Evolutionary conservation across 2,113 vertebrate species (phyloP).

Genomic region (Tragelaphus strepsiceros): DNA sequence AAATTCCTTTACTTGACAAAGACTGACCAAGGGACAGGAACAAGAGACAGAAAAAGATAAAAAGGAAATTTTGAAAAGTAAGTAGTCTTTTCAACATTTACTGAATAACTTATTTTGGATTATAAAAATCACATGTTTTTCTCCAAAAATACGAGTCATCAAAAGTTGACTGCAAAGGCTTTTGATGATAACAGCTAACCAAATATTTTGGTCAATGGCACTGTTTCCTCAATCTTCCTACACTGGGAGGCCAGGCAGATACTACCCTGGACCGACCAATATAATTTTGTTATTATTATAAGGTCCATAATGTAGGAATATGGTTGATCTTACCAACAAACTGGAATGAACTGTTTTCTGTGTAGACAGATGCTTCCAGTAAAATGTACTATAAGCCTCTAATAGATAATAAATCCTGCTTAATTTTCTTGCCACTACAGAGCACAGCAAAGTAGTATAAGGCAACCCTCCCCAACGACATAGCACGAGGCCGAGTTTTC

Average conservation of each 20-base stretch:
- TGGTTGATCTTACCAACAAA: neutral
- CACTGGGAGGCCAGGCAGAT: neutral
- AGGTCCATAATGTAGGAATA: neutral
- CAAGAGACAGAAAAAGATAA: neutral
- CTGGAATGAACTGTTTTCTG: neutral
- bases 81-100: neutral
- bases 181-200: neutral
- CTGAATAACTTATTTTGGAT: neutral
- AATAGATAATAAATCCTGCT: neutral
- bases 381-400: conserved; percentile 15
- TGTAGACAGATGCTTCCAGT: neutral
- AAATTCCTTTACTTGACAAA: conserved; percentile 18
- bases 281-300: neutral
- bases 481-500: neutral
- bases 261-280: neutral
- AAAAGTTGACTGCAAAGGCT: neutral
- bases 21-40: neutral
- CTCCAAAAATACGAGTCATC: conserved; percentile 11
- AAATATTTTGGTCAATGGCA: neutral
- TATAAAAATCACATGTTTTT: conserved; percentile 10
- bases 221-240: neutral
- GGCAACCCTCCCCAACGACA: neutral
- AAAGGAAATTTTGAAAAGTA: neutral
- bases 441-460: neutral
- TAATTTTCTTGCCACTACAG: neutral